phyloP scores from a whole-genome alignment of 2,113 vertebrate species.

The Malurus elegans region DNA sequence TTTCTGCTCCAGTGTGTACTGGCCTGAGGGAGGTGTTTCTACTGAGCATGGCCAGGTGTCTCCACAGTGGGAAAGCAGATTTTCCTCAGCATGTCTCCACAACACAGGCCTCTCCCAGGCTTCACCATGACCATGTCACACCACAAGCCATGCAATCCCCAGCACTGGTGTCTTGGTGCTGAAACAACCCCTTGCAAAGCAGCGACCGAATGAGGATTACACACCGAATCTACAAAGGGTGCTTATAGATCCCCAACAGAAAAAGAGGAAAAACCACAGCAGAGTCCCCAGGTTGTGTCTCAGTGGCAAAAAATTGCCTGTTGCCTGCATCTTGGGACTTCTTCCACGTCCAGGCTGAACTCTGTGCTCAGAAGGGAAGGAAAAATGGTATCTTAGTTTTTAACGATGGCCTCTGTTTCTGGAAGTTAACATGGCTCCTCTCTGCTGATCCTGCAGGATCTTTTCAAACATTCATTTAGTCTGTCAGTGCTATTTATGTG shows the following conservation, averaged over 20 bases:
- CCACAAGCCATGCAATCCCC: background rate
- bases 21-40: background rate
- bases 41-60: background rate
- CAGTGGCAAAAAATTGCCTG: background rate
- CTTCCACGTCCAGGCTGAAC: background rate
- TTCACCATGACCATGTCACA: background rate
- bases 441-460: background rate
- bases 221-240: background rate
- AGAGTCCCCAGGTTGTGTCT: background rate
- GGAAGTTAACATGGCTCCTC: background rate
- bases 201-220: background rate
- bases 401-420: background rate
- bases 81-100: background rate
- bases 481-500: background rate
- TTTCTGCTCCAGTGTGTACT: background rate
- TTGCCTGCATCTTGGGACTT: background rate
- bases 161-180: accelerated
- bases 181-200: background rate
- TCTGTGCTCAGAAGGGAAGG: background rate
- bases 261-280: background rate
- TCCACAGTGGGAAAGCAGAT: background rate
- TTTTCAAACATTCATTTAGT: background rate
- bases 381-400: background rate
- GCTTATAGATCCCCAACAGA: accelerated
- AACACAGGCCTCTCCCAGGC: background rate